Base-by-base conservation (phyloP, 2,888 invertebrate species). In the Axea sp. region DNA sequence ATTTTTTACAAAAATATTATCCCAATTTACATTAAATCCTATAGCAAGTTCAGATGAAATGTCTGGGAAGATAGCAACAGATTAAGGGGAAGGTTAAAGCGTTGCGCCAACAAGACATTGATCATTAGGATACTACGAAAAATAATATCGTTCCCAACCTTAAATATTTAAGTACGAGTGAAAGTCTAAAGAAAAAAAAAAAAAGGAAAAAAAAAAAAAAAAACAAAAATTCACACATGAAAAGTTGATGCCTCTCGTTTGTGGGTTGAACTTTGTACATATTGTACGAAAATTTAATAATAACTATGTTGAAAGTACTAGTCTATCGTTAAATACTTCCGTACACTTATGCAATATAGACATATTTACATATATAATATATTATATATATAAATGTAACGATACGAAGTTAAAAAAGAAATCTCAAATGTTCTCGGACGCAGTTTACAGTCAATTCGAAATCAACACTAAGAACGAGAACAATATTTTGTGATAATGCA, bases 81-180 rank as follows among this genome's bases (percentile, higher is more conserved):
- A 83, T 85, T 81, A 82, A 82, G 77, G 80, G 83, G 81, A 81
- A 84, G 78, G 76, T 81, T 83, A 84, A 82, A 82, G 82, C 81
- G 85, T 85, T 85, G 85, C 86, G 86, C 86, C 86, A 87, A 86
- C 86, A 87, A 87, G 86, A 86, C 87, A 86, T 86, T 86, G 87
- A 86, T 87, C 87, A 87, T 87, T 87, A 87, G 87, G 87, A 79
- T 87, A 87, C 81, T 86, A 86, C 84, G 83, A 77, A 83, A 86
- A 87, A 87, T 87, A 87, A 86, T 87, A 87, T 87, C 80, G 83
- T 87, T 86, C 87, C 87, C 87, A 87, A 86, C 85, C 83, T 84
- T 86, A 86, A 87, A 86, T 85, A 85, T 86, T 86, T 87, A 87
- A 86, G 86, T 86, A 83, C 82, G 85, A 85, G 84, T 85, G 86